Conservation (phyloP, 92 coral and sea anemone genomes). For the Anthopleura xanthogrammica region DNA sequence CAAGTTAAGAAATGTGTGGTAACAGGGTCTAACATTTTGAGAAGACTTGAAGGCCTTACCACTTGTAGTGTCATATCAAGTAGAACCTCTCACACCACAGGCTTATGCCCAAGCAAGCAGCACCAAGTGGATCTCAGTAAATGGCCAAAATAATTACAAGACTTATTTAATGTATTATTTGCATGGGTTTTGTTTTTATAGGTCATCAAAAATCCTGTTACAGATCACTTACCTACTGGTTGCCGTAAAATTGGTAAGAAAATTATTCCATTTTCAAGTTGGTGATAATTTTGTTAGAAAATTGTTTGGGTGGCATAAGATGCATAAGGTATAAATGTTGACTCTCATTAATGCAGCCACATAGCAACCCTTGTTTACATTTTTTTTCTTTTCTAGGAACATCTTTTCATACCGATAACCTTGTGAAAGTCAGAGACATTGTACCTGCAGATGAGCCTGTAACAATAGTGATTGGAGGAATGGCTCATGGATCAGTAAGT, state of each 20-base stretch:
- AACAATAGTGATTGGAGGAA: conserved; percentile 91
- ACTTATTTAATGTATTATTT: not conserved
- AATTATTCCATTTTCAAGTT: not conserved
- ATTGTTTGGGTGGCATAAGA: too few species aligned
- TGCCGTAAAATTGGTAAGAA: conserved; percentile 80
- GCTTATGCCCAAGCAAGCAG: too few species aligned
- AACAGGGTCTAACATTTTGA: too few species aligned
- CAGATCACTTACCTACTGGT: conserved; percentile 94
- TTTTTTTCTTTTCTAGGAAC: conserved; percentile 54
- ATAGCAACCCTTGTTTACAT: not conserved
- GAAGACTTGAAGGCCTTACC: too few species aligned
- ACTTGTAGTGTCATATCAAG: too few species aligned
- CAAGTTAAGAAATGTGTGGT: too few species aligned
- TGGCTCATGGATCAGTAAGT: conserved; percentile 99
- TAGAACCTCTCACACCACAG: too few species aligned
- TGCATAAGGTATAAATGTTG: too few species aligned
- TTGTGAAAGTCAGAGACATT: conserved; percentile 69
- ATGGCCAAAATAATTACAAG: too few species aligned
- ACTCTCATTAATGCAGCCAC: too few species aligned
- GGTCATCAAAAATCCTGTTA: conserved; percentile 96
- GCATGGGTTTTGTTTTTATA: conserved; percentile 13
- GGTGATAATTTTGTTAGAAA: not conserved
- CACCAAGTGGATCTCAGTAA: not conserved
- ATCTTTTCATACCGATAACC: conserved; percentile 83
- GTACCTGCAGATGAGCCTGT: conserved; percentile 93